Evolutionary conservation across 2,113 vertebrate genomes (phyloP), one percentile per base, ranked within the genome.

Genomic region (Polypterus senegalus): DNA sequence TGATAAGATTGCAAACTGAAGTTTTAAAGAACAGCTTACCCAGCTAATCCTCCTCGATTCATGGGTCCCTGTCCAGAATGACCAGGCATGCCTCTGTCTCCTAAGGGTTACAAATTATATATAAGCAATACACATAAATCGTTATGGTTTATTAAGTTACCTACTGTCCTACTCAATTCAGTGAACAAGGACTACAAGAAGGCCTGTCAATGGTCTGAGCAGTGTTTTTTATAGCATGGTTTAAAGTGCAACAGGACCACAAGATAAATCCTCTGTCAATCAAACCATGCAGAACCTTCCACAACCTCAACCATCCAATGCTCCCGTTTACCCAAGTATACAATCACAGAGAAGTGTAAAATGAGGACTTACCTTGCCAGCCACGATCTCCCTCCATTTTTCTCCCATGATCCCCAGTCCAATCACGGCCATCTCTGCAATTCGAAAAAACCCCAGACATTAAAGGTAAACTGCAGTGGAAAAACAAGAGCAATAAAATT

Each of bases 381-480:
- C 82, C 54, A 59, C 88, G 75, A 69, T 91, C 89, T 47, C 88
- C 88, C 47, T 95, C 92, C 67, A 93, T 78, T 71, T 90, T 92
- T 60, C 88, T 79, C 27, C 76, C 74, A n/a, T 89, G 86, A 68
- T 95, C 92, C 3, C 70, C 69, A 48, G 49, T 48, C 94, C 93
- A 97, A 70, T 89, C 91, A 63, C 87, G 84, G 47, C 81, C 74
- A 43, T 75, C 90, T 79, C 76, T 93, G 76, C 61, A 74, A 72
- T 63, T 57, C 64, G 69, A 46, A 69, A 67, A 64, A 5, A 66
- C 49, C 67, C 70, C 3, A 5, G 3, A 11, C 49, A 64, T 9
- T 52, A 9, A 47, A 11, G 48, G 44, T 47, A n/a, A 46, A 9
- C 8, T 9, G 1, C 9, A 27, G 4, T 11, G 8, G 57, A 62